Evolutionary conservation across 2,888 invertebrate species (phyloP).

Genomic region (Luperina nickerlii): DNA sequence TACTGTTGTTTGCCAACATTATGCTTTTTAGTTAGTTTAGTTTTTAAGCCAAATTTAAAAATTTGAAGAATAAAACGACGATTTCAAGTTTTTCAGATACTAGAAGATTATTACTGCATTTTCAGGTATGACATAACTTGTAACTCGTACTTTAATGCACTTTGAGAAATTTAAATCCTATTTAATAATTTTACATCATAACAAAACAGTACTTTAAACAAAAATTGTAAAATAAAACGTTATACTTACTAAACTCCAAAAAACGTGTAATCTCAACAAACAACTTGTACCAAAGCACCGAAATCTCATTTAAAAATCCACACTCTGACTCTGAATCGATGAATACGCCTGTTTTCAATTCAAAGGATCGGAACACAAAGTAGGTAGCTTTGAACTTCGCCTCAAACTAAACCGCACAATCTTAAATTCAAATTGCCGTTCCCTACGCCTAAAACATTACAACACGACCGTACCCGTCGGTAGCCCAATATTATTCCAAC

Average conservation of each 20-base stretch:
- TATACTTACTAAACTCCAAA: slow-evolving; percentile 3
- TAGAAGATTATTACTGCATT: background rate
- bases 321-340: slow-evolving; percentile 38
- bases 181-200: background rate
- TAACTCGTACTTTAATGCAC: background rate
- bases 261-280: background rate
- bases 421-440: slow-evolving; percentile 56
- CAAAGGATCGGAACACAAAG: slow-evolving; percentile 48
- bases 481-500: slow-evolving; percentile 22
- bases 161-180: background rate
- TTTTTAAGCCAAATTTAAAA: background rate
- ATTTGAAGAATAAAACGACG: background rate
- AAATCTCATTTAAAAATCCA: slow-evolving; percentile 34
- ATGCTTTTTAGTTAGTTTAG: too few species aligned
- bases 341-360: slow-evolving; percentile 47
- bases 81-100: background rate
- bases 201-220: slow-evolving; percentile 1
- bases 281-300: slow-evolving; percentile 5
- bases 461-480: slow-evolving; percentile 29
- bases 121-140: background rate
- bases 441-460: slow-evolving; percentile 35
- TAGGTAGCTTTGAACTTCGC: slow-evolving; percentile 49
- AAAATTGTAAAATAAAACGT: slow-evolving; percentile 2
- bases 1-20: background rate
- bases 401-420: slow-evolving; percentile 53